Evolutionary conservation across 1,140 invertebrate genomes (phyloP), one percentile per base, ranked within the genome.

Genomic region (Branchinecta lynchi): DNA sequence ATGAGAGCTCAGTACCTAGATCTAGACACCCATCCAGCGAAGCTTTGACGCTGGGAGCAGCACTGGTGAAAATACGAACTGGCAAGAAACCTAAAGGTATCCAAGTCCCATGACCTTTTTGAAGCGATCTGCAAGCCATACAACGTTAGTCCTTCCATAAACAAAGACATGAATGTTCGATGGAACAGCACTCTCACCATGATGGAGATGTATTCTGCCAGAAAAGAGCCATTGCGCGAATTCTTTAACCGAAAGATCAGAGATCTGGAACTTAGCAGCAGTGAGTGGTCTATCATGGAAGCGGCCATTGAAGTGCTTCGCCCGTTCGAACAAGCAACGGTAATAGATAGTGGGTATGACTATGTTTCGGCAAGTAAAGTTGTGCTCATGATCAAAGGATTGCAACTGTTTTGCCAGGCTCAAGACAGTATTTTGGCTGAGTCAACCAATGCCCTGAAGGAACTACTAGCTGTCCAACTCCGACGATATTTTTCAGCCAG

Each of bases 381-480:
- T 51, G 46, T 9, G n/a, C n/a, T 51, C 9, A 51, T 51, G 46
- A n/a, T 51, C n/a, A 51, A 51, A 51, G 46, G 46, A 51, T 51
- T 51, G 46, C 46, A 51, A 51, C n/a, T 51, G 46, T n/a, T 51
- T 51, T 51, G 46, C n/a, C 46, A 51, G 46, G n/a, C 46, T 9
- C 46, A 9, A n/a, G 46, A 51, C n/a, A 51, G 46, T 51, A n/a
- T n/a, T 51, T 9, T 51, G 46, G n/a, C 46, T 51, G 46, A 51
- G 46, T 51, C 46, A 51, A n/a, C n/a, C 46, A 51, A 51, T 51
- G n/a, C 46, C 46, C 46, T 51, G 46, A 51, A 51, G n/a, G 46
- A 51, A 51, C n/a, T 51, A 51, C n/a, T 51, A n/a, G 46, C 46
- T 51, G n/a, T 51, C n/a, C 46, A 51, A n/a, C 46, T 51, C 46